phyloP scores from a whole-genome alignment of 23 tunicate species.

The Botrylloides violaceus region DNA sequence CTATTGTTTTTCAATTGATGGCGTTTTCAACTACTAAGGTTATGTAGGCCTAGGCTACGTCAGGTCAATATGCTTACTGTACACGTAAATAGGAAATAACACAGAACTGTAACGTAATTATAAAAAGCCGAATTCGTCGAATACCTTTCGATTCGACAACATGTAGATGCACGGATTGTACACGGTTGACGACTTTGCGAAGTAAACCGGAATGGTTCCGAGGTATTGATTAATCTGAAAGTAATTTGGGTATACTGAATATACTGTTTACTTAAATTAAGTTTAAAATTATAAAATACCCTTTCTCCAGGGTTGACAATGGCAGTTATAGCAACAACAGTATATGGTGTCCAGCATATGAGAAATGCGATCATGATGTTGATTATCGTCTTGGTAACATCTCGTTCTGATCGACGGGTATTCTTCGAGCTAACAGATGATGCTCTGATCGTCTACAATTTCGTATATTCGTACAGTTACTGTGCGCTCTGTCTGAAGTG shows the following conservation, averaged over 20 bases:
- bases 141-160: background rate
- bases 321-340: background rate
- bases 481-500: no score
- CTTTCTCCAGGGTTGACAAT: background rate
- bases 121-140: no score
- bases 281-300: no score
- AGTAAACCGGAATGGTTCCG: background rate
- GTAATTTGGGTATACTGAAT: no score
- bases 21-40: no score
- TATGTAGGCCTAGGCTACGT: no score
- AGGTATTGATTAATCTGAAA: background rate
- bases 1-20: no score
- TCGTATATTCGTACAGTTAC: background rate
- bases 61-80: no score
- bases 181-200: slow-evolving; percentile 3
- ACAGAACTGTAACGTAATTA: no score
- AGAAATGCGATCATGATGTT: slow-evolving; percentile 4
- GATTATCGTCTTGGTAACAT: background rate
- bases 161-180: slow-evolving; percentile 3
- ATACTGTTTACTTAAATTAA: no score
- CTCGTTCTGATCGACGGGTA: background rate
- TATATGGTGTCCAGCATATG: slow-evolving; percentile 6
- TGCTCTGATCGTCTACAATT: background rate
- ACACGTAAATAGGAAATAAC: no score
- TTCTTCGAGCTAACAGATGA: background rate